Evolutionary conservation across 2,113 vertebrate genomes (phyloP).

Genomic region (Spizaetus ornatus): DNA sequence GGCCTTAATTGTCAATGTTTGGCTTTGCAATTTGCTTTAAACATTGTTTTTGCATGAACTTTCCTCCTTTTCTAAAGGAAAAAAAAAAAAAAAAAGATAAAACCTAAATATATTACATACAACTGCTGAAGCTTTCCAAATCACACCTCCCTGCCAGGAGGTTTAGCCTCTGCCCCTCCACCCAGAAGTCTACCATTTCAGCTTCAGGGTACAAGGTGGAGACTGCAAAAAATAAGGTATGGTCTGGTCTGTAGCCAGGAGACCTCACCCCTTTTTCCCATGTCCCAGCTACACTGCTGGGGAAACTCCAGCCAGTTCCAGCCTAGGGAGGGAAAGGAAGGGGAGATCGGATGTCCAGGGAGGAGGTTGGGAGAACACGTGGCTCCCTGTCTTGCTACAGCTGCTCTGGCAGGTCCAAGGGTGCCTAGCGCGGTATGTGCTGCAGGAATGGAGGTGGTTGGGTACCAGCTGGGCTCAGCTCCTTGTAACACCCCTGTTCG

Average conservation of each 20-base stretch:
- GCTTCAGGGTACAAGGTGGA: neutral
- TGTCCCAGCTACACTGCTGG: neutral
- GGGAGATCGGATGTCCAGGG: neutral
- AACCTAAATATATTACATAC: neutral
- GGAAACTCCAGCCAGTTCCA: neutral
- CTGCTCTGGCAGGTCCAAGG: neutral
- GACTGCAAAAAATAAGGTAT: neutral
- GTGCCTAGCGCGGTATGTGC: accelerated
- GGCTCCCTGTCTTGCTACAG: neutral
- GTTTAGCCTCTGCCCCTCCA: neutral
- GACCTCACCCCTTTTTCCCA: neutral
- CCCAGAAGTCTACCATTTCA: neutral
- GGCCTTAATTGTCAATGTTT: neutral
- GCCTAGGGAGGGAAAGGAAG: neutral
- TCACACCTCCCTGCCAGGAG: neutral
- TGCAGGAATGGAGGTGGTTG: neutral
- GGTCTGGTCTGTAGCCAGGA: neutral
- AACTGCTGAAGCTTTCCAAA: neutral
- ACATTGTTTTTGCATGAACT: neutral
- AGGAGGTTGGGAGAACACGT: accelerated
- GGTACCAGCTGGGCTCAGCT: neutral
- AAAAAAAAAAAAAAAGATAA: neutral
- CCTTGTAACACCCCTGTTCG: neutral
- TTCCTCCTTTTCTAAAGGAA: neutral
- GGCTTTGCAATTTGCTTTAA: neutral